These are phyloP conservation scores for Hydrochoerus hydrochaeris DNA, from an alignment of 2,113 vertebrate genomes.

Conservation along the genomic window DNA sequence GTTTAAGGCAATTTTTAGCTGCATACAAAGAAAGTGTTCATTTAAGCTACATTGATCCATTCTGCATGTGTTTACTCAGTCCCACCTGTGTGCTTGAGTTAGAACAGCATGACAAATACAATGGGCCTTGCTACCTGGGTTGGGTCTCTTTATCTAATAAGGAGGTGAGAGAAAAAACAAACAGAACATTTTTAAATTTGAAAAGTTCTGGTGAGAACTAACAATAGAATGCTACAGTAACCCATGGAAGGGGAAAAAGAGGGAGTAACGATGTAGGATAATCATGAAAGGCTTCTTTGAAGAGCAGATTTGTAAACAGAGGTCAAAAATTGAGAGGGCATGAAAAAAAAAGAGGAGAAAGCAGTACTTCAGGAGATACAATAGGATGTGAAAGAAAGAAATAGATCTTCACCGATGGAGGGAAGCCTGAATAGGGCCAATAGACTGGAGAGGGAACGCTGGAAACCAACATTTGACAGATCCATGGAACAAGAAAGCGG, in stretches of 20 bases:
- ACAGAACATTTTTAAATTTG: neutral
- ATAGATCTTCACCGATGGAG: neutral
- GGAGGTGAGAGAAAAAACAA: neutral
- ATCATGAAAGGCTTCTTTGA: neutral
- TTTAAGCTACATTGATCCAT: neutral
- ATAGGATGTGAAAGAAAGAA: neutral
- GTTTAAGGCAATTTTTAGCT: constrained; percentile 25
- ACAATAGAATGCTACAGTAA: neutral
- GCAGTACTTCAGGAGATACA: neutral
- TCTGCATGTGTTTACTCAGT: neutral
- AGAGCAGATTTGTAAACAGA: neutral
- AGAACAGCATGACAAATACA: neutral
- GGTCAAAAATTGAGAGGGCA: neutral
- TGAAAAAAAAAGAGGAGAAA: neutral
- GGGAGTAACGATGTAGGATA: neutral
- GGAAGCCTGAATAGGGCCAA: neutral
- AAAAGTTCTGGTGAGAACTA: neutral
- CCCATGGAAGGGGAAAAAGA: neutral
- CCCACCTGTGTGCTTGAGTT: neutral
- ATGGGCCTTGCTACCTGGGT: neutral
- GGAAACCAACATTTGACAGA: neutral
- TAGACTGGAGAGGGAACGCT: neutral
- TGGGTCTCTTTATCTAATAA: neutral
- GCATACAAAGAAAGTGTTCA: neutral
- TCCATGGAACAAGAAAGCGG: neutral